Evolutionary conservation across 2,113 vertebrate species (phyloP).

Genomic region (Zosterops lateralis): DNA sequence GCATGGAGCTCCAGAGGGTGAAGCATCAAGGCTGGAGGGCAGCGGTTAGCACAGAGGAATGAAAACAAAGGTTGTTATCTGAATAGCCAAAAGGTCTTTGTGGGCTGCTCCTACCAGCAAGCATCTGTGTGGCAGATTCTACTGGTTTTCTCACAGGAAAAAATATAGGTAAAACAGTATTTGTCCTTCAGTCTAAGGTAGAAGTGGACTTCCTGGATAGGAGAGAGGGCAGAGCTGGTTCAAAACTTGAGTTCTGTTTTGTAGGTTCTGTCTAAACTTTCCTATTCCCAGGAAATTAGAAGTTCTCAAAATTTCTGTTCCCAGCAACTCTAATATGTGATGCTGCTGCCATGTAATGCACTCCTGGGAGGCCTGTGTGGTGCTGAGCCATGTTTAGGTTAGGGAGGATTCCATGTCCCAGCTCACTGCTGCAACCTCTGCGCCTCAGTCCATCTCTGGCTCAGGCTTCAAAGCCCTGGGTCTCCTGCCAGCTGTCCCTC

Average conservation of each 20-base stretch:
- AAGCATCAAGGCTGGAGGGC: background rate
- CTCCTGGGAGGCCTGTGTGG: background rate
- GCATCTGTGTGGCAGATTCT: background rate
- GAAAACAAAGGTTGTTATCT: background rate
- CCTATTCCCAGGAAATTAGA: background rate
- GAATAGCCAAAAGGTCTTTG: background rate
- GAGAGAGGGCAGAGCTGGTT: background rate
- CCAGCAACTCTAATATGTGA: background rate
- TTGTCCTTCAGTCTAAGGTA: background rate
- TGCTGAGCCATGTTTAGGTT: background rate
- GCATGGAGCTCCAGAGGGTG: background rate
- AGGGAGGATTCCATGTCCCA: background rate
- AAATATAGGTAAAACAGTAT: background rate
- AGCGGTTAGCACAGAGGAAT: background rate
- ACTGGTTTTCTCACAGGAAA: background rate
- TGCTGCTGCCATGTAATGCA: background rate
- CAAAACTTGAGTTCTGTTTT: background rate
- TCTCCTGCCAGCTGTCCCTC: background rate
- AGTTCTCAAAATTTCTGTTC: background rate
- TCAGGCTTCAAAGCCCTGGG: background rate
- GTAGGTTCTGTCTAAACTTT: background rate
- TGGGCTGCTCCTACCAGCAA: background rate
- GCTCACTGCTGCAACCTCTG: background rate
- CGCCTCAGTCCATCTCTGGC: background rate
- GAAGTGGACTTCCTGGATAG: background rate